These are phyloP conservation scores for Athene cunicularia DNA, from an alignment of 2,113 vertebrate genomes.

Conservation along the genomic window DNA sequence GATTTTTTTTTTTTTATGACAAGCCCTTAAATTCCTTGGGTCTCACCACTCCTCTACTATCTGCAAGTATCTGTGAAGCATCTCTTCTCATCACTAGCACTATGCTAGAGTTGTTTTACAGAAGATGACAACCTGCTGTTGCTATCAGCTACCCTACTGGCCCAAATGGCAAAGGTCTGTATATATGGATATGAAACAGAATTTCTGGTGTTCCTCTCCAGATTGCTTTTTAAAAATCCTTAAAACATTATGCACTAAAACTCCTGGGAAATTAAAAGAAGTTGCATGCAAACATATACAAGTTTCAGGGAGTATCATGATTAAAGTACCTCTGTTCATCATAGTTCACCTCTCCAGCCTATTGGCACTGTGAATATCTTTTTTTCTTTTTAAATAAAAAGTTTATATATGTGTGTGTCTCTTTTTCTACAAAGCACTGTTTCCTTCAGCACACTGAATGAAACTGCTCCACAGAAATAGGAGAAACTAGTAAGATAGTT, in stretches of 20 bases:
- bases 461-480: neutral
- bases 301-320: neutral
- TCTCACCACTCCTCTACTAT: neutral
- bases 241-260: neutral
- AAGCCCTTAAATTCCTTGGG: neutral
- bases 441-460: neutral
- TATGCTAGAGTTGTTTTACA: neutral
- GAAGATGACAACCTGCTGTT: neutral
- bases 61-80: neutral
- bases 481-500: neutral
- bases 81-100: neutral
- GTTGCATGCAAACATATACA: neutral
- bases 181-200: neutral
- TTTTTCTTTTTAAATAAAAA: neutral
- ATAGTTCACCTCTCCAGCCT: neutral
- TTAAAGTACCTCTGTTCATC: neutral
- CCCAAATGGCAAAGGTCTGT: neutral
- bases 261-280: neutral
- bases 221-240: neutral
- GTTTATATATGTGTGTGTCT: neutral
- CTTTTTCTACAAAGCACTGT: neutral
- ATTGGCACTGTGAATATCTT: neutral
- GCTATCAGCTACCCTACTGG: neutral
- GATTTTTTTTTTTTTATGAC: neutral
- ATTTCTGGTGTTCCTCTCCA: neutral